phyloP scores from a whole-genome alignment of 23 tunicate genomes.

The Aplidium turbinatum region DNA sequence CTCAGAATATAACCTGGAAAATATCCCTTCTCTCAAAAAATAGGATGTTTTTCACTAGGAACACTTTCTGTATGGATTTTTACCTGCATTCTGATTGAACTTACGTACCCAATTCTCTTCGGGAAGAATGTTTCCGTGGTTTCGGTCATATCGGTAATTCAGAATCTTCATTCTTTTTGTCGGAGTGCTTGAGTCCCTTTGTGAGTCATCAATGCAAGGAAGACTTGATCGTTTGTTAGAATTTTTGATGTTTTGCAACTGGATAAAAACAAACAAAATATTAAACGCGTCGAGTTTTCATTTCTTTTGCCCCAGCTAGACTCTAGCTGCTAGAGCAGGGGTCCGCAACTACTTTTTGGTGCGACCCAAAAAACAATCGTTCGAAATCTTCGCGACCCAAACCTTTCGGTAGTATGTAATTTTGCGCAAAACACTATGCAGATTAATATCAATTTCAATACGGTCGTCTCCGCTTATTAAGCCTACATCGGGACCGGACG shows the following conservation, averaged over 20 bases:
- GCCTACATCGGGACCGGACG: no score
- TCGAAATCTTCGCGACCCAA: not conserved
- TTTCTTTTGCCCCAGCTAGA: not conserved
- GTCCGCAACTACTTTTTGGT: not conserved
- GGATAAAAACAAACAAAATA: not conserved
- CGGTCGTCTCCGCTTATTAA: no score
- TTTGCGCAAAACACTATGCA: no score
- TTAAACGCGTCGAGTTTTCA: not conserved
- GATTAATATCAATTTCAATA: no score
- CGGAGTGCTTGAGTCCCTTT: not conserved
- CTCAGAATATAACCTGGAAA: no score
- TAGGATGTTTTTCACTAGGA: no score
- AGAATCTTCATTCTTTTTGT: constrained; percentile 6
- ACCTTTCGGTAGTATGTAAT: no score
- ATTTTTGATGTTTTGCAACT: not conserved
- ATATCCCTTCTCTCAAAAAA: no score
- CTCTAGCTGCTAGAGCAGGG: not conserved
- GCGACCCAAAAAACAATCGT: not conserved
- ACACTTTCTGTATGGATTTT: no score
- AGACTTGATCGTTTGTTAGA: not conserved
- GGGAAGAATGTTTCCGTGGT: constrained; percentile 29
- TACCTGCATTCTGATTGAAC: no score
- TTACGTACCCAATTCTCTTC: constrained; percentile 28
- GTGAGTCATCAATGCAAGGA: not conserved
- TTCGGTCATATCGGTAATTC: constrained; percentile 24